Evolutionary conservation across 2,797 vertebrate genomes (phyloP).

Genomic region (Scolopax rusticola): DNA sequence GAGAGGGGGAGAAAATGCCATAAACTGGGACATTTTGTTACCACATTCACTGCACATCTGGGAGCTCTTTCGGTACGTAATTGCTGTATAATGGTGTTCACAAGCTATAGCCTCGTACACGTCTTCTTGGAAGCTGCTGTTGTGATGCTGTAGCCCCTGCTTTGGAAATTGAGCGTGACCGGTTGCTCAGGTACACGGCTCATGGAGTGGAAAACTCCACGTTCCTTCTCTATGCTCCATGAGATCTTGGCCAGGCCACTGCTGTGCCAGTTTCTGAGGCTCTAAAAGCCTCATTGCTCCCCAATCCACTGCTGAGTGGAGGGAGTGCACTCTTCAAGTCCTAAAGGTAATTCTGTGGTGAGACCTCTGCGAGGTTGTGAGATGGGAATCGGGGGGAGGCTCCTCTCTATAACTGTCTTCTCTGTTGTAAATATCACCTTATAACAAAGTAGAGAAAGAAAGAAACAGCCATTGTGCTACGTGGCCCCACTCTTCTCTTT

Average conservation of each 20-base stretch:
- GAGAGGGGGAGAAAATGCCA: not conserved
- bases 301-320: not conserved
- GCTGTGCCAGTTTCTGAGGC: not conserved
- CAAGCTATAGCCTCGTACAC: not conserved
- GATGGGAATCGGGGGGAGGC: rapidly evolving
- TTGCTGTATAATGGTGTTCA: not conserved
- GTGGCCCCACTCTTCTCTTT: not conserved
- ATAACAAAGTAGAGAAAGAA: not conserved
- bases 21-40: conserved; percentile 14
- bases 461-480: not conserved
- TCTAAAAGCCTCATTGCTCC: not conserved
- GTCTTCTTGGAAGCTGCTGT: not conserved
- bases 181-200: not conserved
- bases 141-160: not conserved
- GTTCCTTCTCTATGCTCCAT: not conserved
- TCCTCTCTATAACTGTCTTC: not conserved
- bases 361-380: not conserved
- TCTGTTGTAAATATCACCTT: not conserved
- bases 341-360: not conserved
- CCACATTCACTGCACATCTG: conserved; percentile 42
- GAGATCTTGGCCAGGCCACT: not conserved
- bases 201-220: not conserved
- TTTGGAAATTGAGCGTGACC: not conserved
- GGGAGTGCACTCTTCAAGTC: not conserved
- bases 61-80: conserved; percentile 21